These are phyloP conservation scores for Melipona bicolor DNA, from an alignment of 2,888 invertebrate species.

Conservation along the genomic window DNA sequence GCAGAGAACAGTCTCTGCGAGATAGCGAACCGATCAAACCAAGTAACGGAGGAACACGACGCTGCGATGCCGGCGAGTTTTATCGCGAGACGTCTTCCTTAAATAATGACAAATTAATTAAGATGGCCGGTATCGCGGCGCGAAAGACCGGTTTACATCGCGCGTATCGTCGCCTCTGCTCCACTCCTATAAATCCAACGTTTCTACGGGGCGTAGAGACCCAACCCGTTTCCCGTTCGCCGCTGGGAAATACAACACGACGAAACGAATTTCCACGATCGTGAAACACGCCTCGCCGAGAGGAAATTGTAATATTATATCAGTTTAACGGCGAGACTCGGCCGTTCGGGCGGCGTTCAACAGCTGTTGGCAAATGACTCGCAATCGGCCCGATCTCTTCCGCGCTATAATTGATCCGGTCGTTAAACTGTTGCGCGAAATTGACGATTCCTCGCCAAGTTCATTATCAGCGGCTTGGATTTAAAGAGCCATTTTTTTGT, in stretches of 20 bases:
- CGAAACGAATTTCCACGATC: constrained; percentile 21
- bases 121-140: constrained; percentile 59
- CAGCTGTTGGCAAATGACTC: constrained; percentile 1
- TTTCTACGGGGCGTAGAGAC: constrained; percentile 44
- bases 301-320: constrained; percentile 18
- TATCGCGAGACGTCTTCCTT: constrained; percentile 66
- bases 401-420: constrained; percentile 12
- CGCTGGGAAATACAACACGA: constrained; percentile 37
- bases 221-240: constrained; percentile 28
- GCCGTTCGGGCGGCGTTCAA: background rate
- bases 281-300: background rate
- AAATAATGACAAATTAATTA: constrained; percentile 79
- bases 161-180: constrained; percentile 52
- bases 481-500: background rate
- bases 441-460: background rate
- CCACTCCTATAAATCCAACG: constrained; percentile 58
- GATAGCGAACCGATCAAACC: constrained; percentile 45
- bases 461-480: background rate
- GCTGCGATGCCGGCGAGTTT: constrained; percentile 65
- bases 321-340: constrained; percentile 5
- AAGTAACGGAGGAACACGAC: constrained; percentile 35
- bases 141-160: constrained; percentile 71
- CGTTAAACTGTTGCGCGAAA: constrained; percentile 13
- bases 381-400: background rate
- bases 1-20: background rate